These are phyloP conservation scores for Drosophila ustulata DNA, from an alignment of 2,888 invertebrate genomes.

Conservation along the genomic window DNA sequence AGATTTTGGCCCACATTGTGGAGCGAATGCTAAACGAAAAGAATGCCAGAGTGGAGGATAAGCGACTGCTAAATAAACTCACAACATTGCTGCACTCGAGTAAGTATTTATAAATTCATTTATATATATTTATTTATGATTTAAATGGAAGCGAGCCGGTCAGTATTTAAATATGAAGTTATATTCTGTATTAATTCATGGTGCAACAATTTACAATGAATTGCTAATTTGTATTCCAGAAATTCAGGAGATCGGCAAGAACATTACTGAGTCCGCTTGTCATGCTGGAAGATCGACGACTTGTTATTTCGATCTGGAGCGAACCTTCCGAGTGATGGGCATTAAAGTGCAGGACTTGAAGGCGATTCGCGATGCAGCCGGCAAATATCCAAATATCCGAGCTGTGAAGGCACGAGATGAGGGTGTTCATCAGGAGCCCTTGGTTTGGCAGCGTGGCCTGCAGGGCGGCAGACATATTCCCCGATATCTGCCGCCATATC, in stretches of 20 bases:
- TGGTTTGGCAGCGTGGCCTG: no score
- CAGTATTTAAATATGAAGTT: no score
- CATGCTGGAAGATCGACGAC: conserved; percentile 47
- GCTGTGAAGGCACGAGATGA: conserved; percentile 6
- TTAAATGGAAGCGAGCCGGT: no score
- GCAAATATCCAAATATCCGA: background rate
- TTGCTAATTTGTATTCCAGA: conserved; percentile 19
- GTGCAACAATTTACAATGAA: no score
- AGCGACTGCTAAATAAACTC: conserved; percentile 17
- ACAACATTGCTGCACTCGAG: conserved; percentile 20
- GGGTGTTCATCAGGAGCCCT: background rate
- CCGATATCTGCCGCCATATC: conserved; percentile 46
- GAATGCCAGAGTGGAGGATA: conserved; percentile 3
- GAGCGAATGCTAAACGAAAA: conserved; percentile 21
- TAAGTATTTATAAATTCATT: conserved; percentile 25
- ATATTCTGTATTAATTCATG: no score
- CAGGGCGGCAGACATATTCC: conserved; percentile 39
- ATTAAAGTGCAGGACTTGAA: conserved; percentile 19
- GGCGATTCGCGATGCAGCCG: background rate
- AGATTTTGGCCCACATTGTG: conserved; percentile 11
- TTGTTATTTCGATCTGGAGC: conserved; percentile 55
- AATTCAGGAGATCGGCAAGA: conserved; percentile 27
- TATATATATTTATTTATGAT: no score
- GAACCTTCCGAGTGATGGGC: conserved; percentile 27
- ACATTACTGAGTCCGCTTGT: conserved; percentile 8